Conservation (phyloP, 2,113 vertebrate genomes). For the Cynopterus brachyotis region DNA sequence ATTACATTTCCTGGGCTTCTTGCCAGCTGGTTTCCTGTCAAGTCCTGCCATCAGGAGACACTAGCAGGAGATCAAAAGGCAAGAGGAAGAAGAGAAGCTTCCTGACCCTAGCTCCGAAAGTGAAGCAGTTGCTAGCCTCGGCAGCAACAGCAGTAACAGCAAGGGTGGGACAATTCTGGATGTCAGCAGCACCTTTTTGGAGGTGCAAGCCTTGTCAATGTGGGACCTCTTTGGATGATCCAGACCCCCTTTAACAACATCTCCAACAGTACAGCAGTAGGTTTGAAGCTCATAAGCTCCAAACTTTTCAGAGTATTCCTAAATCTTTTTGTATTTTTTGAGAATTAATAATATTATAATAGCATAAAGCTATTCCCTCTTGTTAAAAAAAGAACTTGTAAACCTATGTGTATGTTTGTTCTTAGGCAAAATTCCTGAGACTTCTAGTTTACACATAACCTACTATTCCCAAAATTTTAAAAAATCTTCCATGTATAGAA, state of each 20-base stretch:
- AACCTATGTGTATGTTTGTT: not conserved
- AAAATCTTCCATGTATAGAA: not conserved
- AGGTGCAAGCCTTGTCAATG: not conserved
- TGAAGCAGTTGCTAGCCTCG: not conserved
- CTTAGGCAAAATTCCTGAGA: not conserved
- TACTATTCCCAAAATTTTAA: not conserved
- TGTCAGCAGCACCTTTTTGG: too few species aligned
- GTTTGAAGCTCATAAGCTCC: not conserved
- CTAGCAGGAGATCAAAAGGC: not conserved
- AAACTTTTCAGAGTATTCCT: not conserved
- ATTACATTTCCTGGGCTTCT: slow-evolving; percentile 13
- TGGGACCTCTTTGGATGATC: not conserved
- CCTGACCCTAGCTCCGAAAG: not conserved
- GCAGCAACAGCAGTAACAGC: not conserved
- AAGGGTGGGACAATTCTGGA: not conserved
- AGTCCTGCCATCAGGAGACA: not conserved
- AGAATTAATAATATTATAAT: slow-evolving; percentile 22
- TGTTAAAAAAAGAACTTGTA: not conserved
- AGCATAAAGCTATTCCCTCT: not conserved
- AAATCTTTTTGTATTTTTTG: not conserved
- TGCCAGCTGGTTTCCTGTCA: not conserved
- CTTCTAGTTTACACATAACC: not conserved
- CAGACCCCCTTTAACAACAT: not conserved
- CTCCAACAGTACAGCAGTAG: not conserved
- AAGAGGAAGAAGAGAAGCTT: not conserved